Evolutionary conservation across 2,888 invertebrate species (phyloP), one percentile per base, ranked within the genome.

Genomic region (Tenthredo mesomela): DNA sequence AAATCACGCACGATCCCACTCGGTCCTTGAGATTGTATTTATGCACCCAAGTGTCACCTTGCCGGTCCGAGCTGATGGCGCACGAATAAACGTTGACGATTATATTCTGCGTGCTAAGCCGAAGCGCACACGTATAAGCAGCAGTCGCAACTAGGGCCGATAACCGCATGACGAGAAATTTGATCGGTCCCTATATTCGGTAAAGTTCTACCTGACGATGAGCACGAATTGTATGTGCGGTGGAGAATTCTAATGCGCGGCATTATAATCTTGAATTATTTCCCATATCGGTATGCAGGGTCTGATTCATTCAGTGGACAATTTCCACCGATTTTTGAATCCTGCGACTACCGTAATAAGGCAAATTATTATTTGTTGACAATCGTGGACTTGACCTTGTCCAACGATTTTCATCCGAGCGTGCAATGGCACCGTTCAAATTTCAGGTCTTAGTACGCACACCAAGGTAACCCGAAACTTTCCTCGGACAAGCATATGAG

Each of bases 41-140:
- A 77, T 50, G 50, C 75, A 77, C 29, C 50, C 47, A 29, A 29
- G 50, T 77, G 50, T 77, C 75, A 77, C 75, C 75, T 77, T 77
- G 75, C 75, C 75, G 12, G 25, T 40, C 73, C n/a, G 75, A 15
- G 25, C 12, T 29, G 61, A 61, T 61, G 61, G 61, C 61, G 61
- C 43, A 25, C 47, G 75, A 40, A 15, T 15, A 47, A 40, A 50
- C 54, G 43, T 73, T n/a, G 10, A 25, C 40, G 71, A 21, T n/a
- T 73, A 2, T 73, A 21, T 73, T 73, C 7, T 73, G 71, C 71
- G 71, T 77, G 33, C 18, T 25, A 33, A n/a, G 58, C 47, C 12
- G 12, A n/a, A 58, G 33, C 15, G 80, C 80, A 80, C 80, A 80
- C 80, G 61, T 80, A 61, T 80, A 43, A 61, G 80, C 80, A n/a